phyloP scores from a whole-genome alignment of 2,888 invertebrate species.

The Autographa pulchrina region DNA sequence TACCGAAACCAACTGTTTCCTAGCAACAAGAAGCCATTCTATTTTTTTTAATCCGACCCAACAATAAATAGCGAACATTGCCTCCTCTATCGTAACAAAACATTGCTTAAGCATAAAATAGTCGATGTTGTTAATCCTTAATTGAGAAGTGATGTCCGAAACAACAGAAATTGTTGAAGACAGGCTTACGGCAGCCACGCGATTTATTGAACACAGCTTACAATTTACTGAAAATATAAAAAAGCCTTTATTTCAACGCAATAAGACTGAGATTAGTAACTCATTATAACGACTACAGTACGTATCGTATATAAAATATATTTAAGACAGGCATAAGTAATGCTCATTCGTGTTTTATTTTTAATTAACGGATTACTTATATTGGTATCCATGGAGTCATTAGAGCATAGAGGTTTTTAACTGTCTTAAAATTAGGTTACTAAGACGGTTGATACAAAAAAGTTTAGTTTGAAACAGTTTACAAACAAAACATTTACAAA shows the following conservation, averaged over 20 bases:
- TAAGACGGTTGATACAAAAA: neutral
- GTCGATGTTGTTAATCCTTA: slow-evolving; percentile 17
- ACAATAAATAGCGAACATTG: neutral
- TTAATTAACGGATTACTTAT: neutral
- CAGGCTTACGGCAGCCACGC: slow-evolving; percentile 35
- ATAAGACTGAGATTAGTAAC: neutral
- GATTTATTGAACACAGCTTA: slow-evolving; percentile 29
- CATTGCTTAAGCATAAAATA: slow-evolving; percentile 42
- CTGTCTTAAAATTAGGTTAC: neutral
- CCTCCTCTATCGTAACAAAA: slow-evolving; percentile 23
- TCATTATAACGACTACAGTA: no score
- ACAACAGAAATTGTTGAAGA: slow-evolving; percentile 11
- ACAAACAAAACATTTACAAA: no score
- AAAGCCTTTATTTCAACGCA: neutral
- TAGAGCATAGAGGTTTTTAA: neutral
- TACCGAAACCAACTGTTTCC: no score
- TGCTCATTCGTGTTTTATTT: neutral
- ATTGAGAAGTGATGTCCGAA: slow-evolving; percentile 37
- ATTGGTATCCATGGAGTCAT: neutral
- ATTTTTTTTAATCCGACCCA: neutral
- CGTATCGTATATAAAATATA: no score
- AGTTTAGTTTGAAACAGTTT: neutral
- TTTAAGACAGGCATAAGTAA: neutral
- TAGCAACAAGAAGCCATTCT: neutral
- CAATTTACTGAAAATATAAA: neutral